A percentile compares a stretch with the other conserved stretches of the same genome.
Conservation (phyloP, 2,113 vertebrate genomes). For the Pterocles burchelli region DNA sequence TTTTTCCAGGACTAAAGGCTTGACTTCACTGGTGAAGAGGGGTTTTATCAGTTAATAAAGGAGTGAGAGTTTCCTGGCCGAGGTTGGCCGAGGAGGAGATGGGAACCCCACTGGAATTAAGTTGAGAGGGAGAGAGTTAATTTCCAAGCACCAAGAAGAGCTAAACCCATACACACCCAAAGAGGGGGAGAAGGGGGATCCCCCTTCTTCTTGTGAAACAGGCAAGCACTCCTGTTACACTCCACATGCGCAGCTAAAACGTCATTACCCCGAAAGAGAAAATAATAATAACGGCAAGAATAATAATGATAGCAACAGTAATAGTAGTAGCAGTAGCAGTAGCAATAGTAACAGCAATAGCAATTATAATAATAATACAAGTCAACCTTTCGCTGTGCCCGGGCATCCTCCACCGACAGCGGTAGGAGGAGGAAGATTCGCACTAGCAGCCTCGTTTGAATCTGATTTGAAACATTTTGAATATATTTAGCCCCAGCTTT, state of each 20-base stretch:
- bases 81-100: not conserved
- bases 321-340: not conserved
- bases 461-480: constrained; percentile 82
- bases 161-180: constrained; percentile 37
- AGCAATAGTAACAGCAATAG: not conserved
- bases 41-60: constrained; percentile 41
- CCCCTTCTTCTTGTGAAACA: constrained; percentile 61
- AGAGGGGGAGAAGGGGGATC: not conserved
- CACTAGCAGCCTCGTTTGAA: constrained; percentile 69
- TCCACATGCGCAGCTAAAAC: constrained; percentile 31
- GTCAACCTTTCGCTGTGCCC: constrained; percentile 64
- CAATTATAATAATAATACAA: not conserved
- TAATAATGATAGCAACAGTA: not conserved
- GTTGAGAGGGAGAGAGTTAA: constrained; percentile 30
- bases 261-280: constrained; percentile 47
- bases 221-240: constrained; percentile 39
- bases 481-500: constrained; percentile 80
- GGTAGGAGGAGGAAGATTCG: constrained; percentile 37
- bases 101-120: constrained; percentile 17
- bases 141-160: constrained; percentile 64
- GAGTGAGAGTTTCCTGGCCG: constrained; percentile 38
- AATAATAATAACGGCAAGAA: not conserved
- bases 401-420: constrained; percentile 49
- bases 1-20: constrained; percentile 23
- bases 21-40: constrained; percentile 3